phyloP scores from a whole-genome alignment of 2,888 invertebrate genomes.

The Pyrocoelia pectoralis region DNA sequence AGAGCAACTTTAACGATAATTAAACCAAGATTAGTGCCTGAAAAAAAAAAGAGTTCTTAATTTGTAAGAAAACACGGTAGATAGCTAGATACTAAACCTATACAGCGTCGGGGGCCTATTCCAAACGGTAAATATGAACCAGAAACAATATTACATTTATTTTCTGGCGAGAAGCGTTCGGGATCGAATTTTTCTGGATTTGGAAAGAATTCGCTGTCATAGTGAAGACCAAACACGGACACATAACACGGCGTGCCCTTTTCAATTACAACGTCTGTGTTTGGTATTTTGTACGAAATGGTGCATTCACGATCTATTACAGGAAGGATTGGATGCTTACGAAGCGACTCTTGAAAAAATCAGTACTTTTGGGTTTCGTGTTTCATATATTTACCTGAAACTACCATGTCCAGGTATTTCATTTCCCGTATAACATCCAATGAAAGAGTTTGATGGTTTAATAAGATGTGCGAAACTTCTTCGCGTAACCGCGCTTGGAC shows the following conservation, averaged over 20 bases:
- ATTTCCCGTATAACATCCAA: conserved; percentile 22
- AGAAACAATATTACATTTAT: neutral
- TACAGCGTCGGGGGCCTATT: too few species aligned
- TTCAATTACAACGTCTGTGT: conserved; percentile 43
- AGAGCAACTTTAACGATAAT: too few species aligned
- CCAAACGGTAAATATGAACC: too few species aligned
- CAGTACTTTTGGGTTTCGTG: neutral
- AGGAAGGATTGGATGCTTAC: conserved; percentile 53
- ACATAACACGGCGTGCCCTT: conserved; percentile 50
- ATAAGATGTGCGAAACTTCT: conserved; percentile 51
- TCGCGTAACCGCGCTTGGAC: too few species aligned
- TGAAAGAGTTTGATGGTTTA: conserved; percentile 33
- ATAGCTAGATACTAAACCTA: too few species aligned
- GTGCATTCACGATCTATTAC: conserved; percentile 43
- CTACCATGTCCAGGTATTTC: conserved; percentile 18
- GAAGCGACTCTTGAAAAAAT: conserved; percentile 50
- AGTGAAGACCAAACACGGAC: conserved; percentile 48
- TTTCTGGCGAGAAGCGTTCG: conserved; percentile 46
- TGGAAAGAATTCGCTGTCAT: conserved; percentile 48
- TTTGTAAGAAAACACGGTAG: too few species aligned
- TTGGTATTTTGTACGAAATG: conserved; percentile 44
- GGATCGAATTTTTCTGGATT: conserved; percentile 48
- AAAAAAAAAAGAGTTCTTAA: too few species aligned
- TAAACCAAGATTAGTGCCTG: neutral
- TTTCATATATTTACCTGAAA: conserved; percentile 14